Evolutionary conservation across 2,113 vertebrate species (phyloP).

Genomic region (Caloenas nicobarica): DNA sequence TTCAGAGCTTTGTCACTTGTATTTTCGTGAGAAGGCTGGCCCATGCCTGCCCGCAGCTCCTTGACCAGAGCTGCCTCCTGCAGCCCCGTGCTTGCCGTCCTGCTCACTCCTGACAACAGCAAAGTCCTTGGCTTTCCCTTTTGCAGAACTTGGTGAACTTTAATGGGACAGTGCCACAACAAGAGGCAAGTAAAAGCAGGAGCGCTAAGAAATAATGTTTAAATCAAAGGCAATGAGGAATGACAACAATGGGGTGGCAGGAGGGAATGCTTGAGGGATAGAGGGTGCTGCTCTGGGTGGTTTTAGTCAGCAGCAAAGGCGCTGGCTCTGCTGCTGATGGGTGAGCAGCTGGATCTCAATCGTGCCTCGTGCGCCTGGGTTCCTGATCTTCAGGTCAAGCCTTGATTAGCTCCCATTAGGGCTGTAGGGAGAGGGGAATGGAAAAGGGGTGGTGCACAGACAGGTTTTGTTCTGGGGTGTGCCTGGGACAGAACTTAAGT

Average conservation of each 20-base stretch:
- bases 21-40: accelerated
- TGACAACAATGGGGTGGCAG: background rate
- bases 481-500: background rate
- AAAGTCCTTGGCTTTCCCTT: background rate
- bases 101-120: accelerated
- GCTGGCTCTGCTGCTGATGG: background rate
- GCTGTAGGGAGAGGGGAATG: background rate
- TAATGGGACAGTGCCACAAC: background rate
- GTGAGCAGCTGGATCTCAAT: background rate
- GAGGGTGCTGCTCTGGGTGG: background rate
- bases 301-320: background rate
- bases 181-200: background rate
- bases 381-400: background rate
- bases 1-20: background rate
- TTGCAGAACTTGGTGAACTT: background rate
- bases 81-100: background rate
- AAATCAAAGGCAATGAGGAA: accelerated
- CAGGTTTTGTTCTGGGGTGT: background rate
- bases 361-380: accelerated
- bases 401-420: background rate
- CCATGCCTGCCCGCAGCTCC: accelerated
- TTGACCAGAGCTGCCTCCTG: background rate
- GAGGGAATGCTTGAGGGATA: background rate
- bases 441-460: background rate
- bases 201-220: background rate